These are phyloP conservation scores for Edolisoma coerulescens DNA, from an alignment of 2,113 vertebrate genomes.

Conservation along the genomic window DNA sequence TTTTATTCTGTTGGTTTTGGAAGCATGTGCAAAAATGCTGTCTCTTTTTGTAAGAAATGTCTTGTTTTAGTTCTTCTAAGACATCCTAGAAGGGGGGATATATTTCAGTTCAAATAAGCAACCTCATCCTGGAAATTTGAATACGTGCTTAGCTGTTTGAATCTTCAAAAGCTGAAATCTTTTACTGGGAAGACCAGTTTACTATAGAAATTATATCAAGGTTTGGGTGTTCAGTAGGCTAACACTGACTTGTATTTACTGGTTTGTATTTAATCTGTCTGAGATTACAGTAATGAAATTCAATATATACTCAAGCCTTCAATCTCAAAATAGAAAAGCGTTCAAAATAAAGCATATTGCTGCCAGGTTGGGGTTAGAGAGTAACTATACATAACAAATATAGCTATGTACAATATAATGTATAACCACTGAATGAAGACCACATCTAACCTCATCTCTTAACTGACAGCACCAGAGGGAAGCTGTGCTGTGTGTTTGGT, in stretches of 20 bases:
- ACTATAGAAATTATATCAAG: neutral
- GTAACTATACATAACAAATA: neutral
- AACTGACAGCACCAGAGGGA: neutral
- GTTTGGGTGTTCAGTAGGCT: neutral
- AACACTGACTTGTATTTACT: neutral
- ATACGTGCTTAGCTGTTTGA: neutral
- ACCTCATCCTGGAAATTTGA: neutral
- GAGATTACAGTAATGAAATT: neutral
- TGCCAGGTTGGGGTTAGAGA: neutral
- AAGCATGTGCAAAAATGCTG: fast-evolving
- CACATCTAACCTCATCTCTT: neutral
- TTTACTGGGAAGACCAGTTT: neutral
- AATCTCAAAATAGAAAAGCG: neutral
- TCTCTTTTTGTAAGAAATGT: neutral
- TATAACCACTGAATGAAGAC: neutral
- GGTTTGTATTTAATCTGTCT: neutral
- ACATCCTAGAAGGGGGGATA: neutral
- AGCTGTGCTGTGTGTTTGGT: neutral
- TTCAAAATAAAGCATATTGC: neutral
- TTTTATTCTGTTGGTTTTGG: neutral
- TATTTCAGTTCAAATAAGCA: neutral
- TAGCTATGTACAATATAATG: neutral
- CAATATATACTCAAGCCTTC: neutral
- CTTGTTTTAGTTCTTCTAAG: neutral
- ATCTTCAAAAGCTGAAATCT: neutral